Evolutionary conservation across 2,113 vertebrate species (phyloP), one percentile per base, ranked within the genome.

Genomic region (Shinisaurus crocodilurus): DNA sequence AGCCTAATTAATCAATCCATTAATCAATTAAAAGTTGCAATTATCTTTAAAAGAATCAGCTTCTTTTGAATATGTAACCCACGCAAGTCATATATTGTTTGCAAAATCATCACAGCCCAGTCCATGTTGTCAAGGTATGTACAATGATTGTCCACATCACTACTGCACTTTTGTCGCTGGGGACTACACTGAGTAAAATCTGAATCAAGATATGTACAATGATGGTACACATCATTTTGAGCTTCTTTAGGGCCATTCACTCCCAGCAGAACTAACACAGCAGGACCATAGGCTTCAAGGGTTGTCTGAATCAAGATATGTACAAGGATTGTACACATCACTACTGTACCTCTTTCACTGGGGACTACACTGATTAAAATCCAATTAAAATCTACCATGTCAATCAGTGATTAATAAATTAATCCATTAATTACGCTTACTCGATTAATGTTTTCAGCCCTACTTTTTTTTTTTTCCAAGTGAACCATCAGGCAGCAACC

Each of bases 371-470:
- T 90, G 89, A 86, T 86, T 54, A 86, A 90, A 90, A 90, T 90
- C 74, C 89, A 90, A 90, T 90, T 90, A 90, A 90, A 90, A 90
- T 70, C 89, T 75, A 90, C 74, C 83, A 90, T 90, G 75, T 90
- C 89, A 90, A 90, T 86, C 83, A 90, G 83, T 90, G 89, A 90
- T 90, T 90, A 90, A 90, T 86, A 90, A 85, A 90, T 86, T 90
- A 90, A 86, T 60, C 75, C 89, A 90, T 85, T 90, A 90, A 85
- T 90, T 90, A 90, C 45, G 89, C 76, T 90, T 86, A 77, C 60
- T 90, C 57, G 63, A 79, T 85, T 70, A 86, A 90, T 90, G 48
- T 86, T 86, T 80, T 85, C 75, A 90, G 89, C 18, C 83, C 89
- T 86, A 90, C 75, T 90, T 89, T 84, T 72, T 16, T 57, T 63